Conservation (phyloP, 1,140 invertebrate species). For the Drosophila saltans region DNA sequence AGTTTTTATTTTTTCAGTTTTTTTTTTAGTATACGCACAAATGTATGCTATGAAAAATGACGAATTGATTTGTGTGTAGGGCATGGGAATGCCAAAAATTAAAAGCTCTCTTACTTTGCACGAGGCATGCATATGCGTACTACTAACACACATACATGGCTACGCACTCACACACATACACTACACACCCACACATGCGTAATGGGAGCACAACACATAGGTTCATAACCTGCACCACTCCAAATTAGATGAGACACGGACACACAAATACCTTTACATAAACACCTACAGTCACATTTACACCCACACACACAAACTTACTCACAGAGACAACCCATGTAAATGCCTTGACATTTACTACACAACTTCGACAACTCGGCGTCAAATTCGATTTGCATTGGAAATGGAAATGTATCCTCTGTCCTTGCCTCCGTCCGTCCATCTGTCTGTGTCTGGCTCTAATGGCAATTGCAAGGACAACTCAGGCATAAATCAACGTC, state of each 20-base stretch:
- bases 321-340: slow-evolving; percentile 61
- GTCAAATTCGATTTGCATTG: slow-evolving; percentile 76
- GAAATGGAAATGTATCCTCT: slow-evolving; percentile 31
- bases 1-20: no score
- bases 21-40: background rate
- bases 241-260: slow-evolving; percentile 70
- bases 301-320: slow-evolving; percentile 27
- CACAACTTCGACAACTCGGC: slow-evolving; percentile 69
- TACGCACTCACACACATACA: slow-evolving; percentile 24
- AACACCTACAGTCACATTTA: slow-evolving; percentile 5
- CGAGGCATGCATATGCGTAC: slow-evolving; percentile 72
- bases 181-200: slow-evolving; percentile 62
- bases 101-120: slow-evolving; percentile 72
- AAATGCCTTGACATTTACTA: slow-evolving; percentile 81
- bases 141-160: slow-evolving; percentile 62
- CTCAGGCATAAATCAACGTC: slow-evolving; percentile 38
- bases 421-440: slow-evolving; percentile 19
- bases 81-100: slow-evolving; percentile 77
- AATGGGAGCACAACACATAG: slow-evolving; percentile 67
- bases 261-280: slow-evolving; percentile 25
- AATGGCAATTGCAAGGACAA: slow-evolving; percentile 41
- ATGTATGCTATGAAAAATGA: slow-evolving; percentile 43
- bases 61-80: slow-evolving; percentile 42
- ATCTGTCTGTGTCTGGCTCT: slow-evolving; percentile 24
- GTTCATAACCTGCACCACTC: slow-evolving; percentile 82